Evolutionary conservation across 2,888 invertebrate genomes (phyloP).

Genomic region (Leptopterna dolabrata): DNA sequence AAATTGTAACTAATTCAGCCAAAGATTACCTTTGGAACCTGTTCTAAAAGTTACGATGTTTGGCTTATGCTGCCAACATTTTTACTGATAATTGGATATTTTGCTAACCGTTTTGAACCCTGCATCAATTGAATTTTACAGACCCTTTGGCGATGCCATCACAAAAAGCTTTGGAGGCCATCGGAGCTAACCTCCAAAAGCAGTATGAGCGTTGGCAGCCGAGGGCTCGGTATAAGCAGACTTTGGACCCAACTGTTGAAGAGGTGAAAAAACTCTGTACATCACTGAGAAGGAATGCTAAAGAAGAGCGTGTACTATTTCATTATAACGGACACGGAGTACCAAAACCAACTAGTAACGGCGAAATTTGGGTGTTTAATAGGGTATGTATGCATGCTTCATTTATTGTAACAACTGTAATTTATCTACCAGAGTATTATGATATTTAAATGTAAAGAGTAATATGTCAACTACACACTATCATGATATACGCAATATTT

Average conservation of each 20-base stretch:
- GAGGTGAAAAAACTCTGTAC: slow-evolving; percentile 97
- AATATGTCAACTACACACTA: too few relatives aligned
- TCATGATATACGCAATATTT: too few relatives aligned
- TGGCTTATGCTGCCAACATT: too few relatives aligned
- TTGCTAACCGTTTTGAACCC: not conserved
- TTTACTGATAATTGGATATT: too few relatives aligned
- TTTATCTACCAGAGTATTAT: too few relatives aligned
- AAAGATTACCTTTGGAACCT: too few relatives aligned
- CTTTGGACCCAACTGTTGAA: slow-evolving; percentile 96
- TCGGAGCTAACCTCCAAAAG: slow-evolving; percentile 90
- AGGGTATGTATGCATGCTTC: slow-evolving; percentile 72
- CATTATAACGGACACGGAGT: slow-evolving; percentile 99
- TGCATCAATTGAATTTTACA: slow-evolving; percentile 66
- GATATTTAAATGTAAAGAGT: too few relatives aligned
- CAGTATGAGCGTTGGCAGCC: slow-evolving; percentile 99
- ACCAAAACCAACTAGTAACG: slow-evolving; percentile 96
- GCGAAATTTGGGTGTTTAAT: slow-evolving; percentile 99
- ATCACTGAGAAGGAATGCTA: slow-evolving; percentile 93
- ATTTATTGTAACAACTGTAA: too few relatives aligned
- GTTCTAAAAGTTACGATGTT: too few relatives aligned
- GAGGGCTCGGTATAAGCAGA: slow-evolving; percentile 95
- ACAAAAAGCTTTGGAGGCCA: slow-evolving; percentile 90
- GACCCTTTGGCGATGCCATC: slow-evolving; percentile 90
- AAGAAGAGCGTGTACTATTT: slow-evolving; percentile 97
- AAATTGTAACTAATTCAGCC: too few relatives aligned